Evolutionary conservation across 2,113 vertebrate genomes (phyloP).

Genomic region (Onychostoma macrolepis): DNA sequence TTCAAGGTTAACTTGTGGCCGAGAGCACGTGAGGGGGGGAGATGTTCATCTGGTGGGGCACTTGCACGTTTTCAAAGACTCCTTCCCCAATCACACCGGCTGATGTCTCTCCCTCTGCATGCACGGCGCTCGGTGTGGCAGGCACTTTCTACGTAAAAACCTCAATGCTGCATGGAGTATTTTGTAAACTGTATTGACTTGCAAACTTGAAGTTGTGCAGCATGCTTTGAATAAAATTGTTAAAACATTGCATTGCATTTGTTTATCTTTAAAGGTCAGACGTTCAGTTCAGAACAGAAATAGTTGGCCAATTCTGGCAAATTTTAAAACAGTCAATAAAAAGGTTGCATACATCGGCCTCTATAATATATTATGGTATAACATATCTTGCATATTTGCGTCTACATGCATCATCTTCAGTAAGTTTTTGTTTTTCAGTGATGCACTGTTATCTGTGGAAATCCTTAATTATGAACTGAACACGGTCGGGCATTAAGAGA

Average conservation of each 20-base stretch:
- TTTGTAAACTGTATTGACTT: constrained; percentile 70
- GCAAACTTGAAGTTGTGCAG: constrained; percentile 65
- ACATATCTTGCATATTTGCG: background rate
- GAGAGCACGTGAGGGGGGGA: constrained; percentile 41
- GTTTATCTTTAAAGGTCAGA: background rate
- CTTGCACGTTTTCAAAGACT: constrained; percentile 62
- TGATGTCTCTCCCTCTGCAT: constrained; percentile 69
- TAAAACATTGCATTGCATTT: constrained; percentile 45
- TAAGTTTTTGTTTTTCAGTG: background rate
- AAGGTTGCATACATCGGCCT: background rate
- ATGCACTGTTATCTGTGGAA: background rate
- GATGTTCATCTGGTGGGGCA: constrained; percentile 33
- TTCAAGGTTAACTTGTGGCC: constrained; percentile 58
- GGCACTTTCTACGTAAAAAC: constrained; percentile 74
- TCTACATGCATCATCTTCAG: background rate
- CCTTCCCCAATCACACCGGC: constrained; percentile 46
- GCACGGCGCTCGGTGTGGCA: constrained; percentile 69
- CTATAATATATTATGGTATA: background rate
- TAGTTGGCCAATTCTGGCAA: background rate
- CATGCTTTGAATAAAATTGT: constrained; percentile 69
- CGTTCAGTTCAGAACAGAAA: background rate
- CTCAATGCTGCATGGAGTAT: constrained; percentile 72
- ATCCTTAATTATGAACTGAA: background rate
- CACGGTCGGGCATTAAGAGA: background rate
- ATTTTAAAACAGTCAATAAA: background rate